phyloP scores from a whole-genome alignment of 2,113 vertebrate genomes.

The Campylomormyrus tamandua region DNA sequence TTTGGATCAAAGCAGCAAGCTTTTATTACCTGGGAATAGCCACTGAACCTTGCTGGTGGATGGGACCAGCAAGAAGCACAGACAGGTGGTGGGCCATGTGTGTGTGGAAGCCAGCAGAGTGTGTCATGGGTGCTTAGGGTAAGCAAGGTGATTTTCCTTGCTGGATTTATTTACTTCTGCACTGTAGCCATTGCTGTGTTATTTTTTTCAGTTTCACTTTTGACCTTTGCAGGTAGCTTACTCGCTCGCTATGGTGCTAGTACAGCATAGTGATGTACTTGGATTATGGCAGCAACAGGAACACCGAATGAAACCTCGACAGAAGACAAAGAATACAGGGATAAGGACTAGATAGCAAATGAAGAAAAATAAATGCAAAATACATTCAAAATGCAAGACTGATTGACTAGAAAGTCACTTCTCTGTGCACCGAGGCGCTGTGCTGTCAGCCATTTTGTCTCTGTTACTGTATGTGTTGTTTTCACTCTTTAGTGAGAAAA shows the following conservation, averaged over 20 bases:
- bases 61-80: background rate
- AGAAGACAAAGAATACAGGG: background rate
- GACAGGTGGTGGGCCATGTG: background rate
- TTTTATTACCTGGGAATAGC: background rate
- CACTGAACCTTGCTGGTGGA: background rate
- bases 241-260: background rate
- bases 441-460: slow-evolving; percentile 43
- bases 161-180: background rate
- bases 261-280: background rate
- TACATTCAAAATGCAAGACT: background rate
- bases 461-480: slow-evolving; percentile 48
- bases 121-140: background rate
- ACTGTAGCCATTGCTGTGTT: background rate
- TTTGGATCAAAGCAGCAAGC: slow-evolving; percentile 12
- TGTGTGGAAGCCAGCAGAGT: background rate
- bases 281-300: background rate
- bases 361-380: background rate
- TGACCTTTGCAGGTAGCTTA: background rate
- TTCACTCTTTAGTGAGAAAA: slow-evolving; percentile 63
- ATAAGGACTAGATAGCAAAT: background rate
- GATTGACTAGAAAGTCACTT: background rate
- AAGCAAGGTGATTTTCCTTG: background rate
- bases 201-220: background rate
- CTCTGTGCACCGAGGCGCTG: background rate
- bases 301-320: background rate